Percentiles rank a stretch among this genome's conserved stretches.
Evolutionary conservation across 2,113 vertebrate species (phyloP).

Genomic region (Lipotes vexillifer): DNA sequence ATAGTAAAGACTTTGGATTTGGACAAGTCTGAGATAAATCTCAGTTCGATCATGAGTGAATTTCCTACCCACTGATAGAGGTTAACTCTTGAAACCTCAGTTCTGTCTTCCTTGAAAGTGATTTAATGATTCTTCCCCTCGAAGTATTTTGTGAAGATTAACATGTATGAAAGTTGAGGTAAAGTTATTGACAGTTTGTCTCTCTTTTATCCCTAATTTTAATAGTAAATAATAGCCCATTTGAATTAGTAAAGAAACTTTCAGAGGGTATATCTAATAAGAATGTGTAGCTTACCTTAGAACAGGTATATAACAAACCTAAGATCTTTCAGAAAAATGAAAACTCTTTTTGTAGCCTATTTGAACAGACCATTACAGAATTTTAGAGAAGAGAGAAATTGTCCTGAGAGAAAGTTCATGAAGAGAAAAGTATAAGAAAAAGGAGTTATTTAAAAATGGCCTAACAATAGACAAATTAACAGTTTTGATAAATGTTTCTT

Average conservation of each 20-base stretch:
- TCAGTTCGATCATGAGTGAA: background rate
- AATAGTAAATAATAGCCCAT: background rate
- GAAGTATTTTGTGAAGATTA: background rate
- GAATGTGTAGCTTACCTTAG: background rate
- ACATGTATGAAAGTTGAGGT: background rate
- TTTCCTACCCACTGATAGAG: no score
- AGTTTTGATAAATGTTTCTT: background rate
- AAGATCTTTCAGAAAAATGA: background rate
- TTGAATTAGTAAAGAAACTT: background rate
- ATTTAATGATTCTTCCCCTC: background rate
- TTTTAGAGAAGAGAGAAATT: background rate
- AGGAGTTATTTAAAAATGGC: background rate
- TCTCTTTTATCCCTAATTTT: background rate
- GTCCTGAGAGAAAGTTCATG: background rate
- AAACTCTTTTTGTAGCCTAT: background rate
- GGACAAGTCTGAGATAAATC: background rate
- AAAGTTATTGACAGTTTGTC: background rate
- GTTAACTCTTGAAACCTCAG: background rate
- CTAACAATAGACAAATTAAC: background rate
- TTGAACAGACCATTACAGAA: background rate
- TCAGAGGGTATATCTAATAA: background rate
- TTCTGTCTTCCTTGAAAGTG: background rate
- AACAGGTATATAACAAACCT: background rate
- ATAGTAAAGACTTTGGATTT: background rate
- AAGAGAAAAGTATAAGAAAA: background rate